Percentiles rank a stretch among this genome's conserved stretches.
These are phyloP conservation scores for Girardia tigrina DNA, from an alignment of 2,888 invertebrate genomes.

Conservation along the genomic window DNA sequence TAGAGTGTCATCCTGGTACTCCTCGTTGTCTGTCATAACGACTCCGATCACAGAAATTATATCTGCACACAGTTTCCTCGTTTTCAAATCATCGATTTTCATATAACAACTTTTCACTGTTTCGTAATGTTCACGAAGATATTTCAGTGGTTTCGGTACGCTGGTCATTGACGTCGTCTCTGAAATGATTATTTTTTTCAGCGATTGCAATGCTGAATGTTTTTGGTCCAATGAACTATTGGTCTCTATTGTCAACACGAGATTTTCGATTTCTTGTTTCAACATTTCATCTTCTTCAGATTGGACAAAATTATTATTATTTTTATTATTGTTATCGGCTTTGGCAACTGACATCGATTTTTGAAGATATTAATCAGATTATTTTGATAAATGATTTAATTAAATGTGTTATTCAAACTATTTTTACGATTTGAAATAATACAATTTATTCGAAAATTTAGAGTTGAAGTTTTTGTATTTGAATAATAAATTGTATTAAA, in stretches of 20 bases:
- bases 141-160: slow-evolving; percentile 93
- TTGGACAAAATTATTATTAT: no score
- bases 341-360: no score
- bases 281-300: slow-evolving; percentile 83
- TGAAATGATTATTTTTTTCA: slow-evolving; percentile 75
- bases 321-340: no score
- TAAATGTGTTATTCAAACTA: no score
- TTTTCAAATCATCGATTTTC: slow-evolving; percentile 62
- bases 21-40: slow-evolving; percentile 62
- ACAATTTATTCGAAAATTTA: no score
- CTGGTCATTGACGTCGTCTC: slow-evolving; percentile 99
- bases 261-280: slow-evolving; percentile 75
- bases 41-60: slow-evolving; percentile 93
- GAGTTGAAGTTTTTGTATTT: no score
- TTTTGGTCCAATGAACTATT: slow-evolving; percentile 63
- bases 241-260: slow-evolving; percentile 72
- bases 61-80: slow-evolving; percentile 70
- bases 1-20: slow-evolving; percentile 58
- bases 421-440: no score
- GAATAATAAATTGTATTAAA: no score
- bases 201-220: slow-evolving; percentile 69
- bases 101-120: slow-evolving; percentile 71
- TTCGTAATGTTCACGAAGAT: slow-evolving; percentile 76
- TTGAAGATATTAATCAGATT: no score
- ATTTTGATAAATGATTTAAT: no score